Percentiles rank a stretch among this genome's conserved stretches.
phyloP scores from a whole-genome alignment of 2,113 vertebrate species.

The Phocoena sinus region DNA sequence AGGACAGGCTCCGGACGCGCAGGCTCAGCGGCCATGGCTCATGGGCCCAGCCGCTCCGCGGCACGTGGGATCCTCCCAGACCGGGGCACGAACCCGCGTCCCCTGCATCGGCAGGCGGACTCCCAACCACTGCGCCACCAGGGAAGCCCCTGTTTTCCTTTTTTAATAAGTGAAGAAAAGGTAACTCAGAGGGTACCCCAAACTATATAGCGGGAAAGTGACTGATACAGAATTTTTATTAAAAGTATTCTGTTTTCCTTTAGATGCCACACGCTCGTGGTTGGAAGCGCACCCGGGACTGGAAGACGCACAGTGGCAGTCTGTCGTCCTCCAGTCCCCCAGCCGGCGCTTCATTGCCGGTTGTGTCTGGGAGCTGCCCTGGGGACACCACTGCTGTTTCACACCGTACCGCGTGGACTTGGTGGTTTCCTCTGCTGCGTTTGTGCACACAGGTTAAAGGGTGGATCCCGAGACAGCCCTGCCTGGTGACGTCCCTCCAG shows the following conservation, averaged over 20 bases:
- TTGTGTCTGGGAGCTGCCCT: not conserved
- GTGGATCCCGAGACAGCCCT: not conserved
- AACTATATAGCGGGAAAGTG: not conserved
- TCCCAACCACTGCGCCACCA: too few species aligned
- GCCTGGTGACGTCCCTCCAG: not conserved
- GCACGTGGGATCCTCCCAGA: too few species aligned
- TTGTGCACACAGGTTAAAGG: rapidly evolving
- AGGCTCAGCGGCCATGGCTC: too few species aligned
- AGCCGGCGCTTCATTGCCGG: too few species aligned
- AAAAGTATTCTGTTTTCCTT: not conserved
- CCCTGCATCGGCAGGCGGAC: too few species aligned
- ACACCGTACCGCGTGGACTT: rapidly evolving
- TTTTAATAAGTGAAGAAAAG: not conserved
- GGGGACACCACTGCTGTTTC: not conserved
- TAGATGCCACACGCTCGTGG: not conserved
- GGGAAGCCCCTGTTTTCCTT: too few species aligned
- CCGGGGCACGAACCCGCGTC: too few species aligned
- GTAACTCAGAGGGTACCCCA: not conserved
- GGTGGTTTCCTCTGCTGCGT: not conserved
- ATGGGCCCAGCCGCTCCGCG: too few species aligned
- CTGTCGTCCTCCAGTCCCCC: not conserved
- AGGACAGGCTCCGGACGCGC: too few species aligned
- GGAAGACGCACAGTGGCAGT: not conserved
- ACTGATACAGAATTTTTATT: not conserved
- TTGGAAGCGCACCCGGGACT: not conserved